Conservation (phyloP, 2,888 invertebrate genomes). For the Dioctria linearis region DNA sequence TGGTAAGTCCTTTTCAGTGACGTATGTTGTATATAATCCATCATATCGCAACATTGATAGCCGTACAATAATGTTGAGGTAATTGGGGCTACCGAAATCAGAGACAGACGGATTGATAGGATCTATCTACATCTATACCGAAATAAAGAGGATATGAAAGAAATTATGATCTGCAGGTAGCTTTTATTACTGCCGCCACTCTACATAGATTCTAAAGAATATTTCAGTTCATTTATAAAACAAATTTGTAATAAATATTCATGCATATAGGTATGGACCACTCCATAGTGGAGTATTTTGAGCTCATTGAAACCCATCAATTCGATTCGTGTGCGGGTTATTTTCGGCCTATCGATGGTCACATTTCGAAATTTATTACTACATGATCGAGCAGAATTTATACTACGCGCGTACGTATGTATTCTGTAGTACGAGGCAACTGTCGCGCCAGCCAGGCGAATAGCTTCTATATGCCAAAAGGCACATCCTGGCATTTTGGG, state of each 20-base stretch:
- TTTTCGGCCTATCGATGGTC: constrained; percentile 46
- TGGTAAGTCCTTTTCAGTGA: neutral
- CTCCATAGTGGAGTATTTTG: neutral
- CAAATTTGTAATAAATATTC: constrained; percentile 49
- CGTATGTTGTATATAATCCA: constrained; percentile 27
- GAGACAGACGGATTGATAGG: neutral
- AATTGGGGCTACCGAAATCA: constrained; percentile 26
- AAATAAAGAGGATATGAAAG: neutral
- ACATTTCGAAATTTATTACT: constrained; percentile 39
- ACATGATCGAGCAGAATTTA: constrained; percentile 20
- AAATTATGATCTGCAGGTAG: neutral
- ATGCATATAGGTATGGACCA: constrained; percentile 3
- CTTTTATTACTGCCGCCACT: too few species aligned
- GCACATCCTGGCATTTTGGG: neutral
- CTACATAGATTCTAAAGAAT: too few species aligned
- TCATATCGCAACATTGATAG: constrained; percentile 36
- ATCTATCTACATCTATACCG: neutral
- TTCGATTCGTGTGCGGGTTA: constrained; percentile 1
- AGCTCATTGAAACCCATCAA: neutral
- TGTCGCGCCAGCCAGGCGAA: neutral
- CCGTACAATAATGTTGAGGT: constrained; percentile 23
- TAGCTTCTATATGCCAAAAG: too few species aligned
- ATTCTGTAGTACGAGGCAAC: neutral
- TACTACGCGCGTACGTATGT: neutral
- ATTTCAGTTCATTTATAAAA: constrained; percentile 35